phyloP scores from a whole-genome alignment of 2,113 vertebrate genomes.

The Ellobius talpinus region DNA sequence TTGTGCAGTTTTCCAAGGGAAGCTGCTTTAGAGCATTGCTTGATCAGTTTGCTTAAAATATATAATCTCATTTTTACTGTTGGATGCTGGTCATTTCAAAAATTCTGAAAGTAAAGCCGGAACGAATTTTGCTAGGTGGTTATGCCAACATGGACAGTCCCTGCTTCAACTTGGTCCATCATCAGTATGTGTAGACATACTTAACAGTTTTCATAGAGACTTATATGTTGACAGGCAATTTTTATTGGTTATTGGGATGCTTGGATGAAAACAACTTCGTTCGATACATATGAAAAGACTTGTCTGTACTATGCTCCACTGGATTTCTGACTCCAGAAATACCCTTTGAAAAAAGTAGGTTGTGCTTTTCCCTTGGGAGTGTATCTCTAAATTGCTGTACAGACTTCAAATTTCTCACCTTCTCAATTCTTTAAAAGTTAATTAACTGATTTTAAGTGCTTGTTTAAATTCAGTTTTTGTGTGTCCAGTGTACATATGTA shows the following conservation, averaged over 20 bases:
- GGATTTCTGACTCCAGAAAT: background rate
- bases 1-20: background rate
- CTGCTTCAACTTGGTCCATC: background rate
- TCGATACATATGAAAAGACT: background rate
- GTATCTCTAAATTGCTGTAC: background rate
- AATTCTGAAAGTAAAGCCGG: background rate
- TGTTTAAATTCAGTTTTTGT: background rate
- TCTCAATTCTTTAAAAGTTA: background rate
- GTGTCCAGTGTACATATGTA: background rate
- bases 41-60: conserved; percentile 28
- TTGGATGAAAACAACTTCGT: background rate
- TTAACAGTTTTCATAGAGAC: conserved; percentile 1
- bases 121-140: background rate
- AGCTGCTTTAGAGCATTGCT: background rate
- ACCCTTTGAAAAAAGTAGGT: conserved; percentile 3
- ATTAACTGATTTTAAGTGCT: background rate
- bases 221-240: background rate
- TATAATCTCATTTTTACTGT: background rate
- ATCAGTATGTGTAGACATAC: background rate
- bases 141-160: background rate
- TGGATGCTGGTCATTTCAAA: background rate
- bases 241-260: background rate
- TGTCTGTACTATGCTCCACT: background rate
- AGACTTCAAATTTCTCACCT: background rate
- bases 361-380: background rate